Percentiles rank a stretch among this genome's conserved stretches.
Evolutionary conservation across 2,888 invertebrate species (phyloP).

Genomic region (Lasioglossum marginatum): DNA sequence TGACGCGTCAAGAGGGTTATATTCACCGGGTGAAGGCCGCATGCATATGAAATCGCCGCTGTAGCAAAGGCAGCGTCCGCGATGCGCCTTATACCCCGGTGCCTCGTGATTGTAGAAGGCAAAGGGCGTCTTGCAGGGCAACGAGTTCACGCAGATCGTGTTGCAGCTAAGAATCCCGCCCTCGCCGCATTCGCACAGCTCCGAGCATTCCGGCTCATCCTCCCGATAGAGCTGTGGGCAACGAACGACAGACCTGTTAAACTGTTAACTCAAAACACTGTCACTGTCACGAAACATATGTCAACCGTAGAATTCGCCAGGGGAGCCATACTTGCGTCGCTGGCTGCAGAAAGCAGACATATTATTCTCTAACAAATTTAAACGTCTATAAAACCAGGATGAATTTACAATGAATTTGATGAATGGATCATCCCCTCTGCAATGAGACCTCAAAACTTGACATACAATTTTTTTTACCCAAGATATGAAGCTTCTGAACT

Average conservation of each 20-base stretch:
- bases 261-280: background rate
- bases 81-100: conserved; percentile 95
- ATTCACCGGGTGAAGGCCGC: conserved; percentile 90
- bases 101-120: conserved; percentile 96
- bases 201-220: conserved; percentile 95
- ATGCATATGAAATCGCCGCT: conserved; percentile 96
- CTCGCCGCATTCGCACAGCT: conserved; percentile 94
- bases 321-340: background rate
- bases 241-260: background rate
- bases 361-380: too few relatives aligned
- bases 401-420: too few relatives aligned
- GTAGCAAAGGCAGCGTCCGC: conserved; percentile 95
- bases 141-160: conserved; percentile 94
- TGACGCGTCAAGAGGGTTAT: conserved; percentile 13
- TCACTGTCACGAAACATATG: background rate
- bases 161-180: conserved; percentile 93
- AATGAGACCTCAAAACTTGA: too few relatives aligned
- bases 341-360: background rate
- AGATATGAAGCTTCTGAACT: background rate
- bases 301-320: background rate
- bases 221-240: conserved; percentile 90
- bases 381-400: too few relatives aligned
- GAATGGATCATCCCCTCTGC: too few relatives aligned
- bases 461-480: too few relatives aligned
- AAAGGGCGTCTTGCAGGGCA: conserved; percentile 94